A percentile compares a stretch with the other conserved stretches of the same genome.
These are phyloP conservation scores for Elysia crispata DNA, from an alignment of 2,888 invertebrate species.

Conservation along the genomic window DNA sequence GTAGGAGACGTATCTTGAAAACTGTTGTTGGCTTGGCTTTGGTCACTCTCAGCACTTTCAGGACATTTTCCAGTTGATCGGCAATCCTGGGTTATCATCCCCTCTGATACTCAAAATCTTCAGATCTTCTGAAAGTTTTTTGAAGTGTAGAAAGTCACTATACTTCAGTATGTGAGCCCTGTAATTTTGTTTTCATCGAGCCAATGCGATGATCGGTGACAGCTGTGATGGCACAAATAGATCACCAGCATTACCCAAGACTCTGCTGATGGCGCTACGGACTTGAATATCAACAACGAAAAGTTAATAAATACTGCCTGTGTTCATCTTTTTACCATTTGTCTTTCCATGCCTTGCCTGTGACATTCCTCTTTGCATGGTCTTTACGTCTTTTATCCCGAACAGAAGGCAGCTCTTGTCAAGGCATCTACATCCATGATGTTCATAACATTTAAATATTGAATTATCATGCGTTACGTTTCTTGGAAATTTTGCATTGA, in stretches of 20 bases:
- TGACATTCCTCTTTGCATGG: no score
- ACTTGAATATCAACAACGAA: conserved; percentile 16
- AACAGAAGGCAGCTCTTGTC: no score
- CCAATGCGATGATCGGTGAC: neutral
- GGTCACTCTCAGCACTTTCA: conserved; percentile 22
- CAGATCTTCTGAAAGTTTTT: conserved; percentile 4
- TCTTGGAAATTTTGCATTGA: no score
- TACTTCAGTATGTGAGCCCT: neutral
- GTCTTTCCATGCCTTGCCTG: neutral
- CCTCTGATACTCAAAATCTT: neutral
- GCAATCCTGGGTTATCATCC: neutral
- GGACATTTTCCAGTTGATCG: conserved; percentile 12
- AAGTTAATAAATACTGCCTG: no score
- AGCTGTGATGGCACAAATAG: conserved; percentile 27
- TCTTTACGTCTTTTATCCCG: no score
- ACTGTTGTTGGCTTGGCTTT: no score
- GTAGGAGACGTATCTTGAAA: no score
- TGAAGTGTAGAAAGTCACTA: conserved; percentile 16
- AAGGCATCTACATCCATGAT: no score
- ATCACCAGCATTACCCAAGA: conserved; percentile 15
- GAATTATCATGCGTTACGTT: no score
- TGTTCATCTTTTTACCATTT: neutral
- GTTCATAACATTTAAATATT: no score
- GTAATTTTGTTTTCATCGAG: neutral
- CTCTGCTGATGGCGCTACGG: conserved; percentile 9